A percentile compares a stretch with the other conserved stretches of the same genome.
Conservation (phyloP, 2,888 invertebrate species). For the Dromius quadrimaculatus region DNA sequence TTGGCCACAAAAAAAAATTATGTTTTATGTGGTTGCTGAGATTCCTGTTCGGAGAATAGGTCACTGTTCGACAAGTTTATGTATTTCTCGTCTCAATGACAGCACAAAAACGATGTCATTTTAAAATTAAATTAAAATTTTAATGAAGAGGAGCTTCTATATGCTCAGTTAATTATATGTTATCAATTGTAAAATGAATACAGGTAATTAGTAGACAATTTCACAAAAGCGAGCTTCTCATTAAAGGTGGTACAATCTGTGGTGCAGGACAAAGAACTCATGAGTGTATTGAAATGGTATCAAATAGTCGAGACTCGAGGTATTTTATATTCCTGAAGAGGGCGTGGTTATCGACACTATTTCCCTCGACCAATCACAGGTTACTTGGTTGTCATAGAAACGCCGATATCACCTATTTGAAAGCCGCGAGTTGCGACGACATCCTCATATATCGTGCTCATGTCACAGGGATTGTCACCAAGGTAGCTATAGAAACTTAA, state of each 20-base stretch:
- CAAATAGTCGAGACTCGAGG: slow-evolving; percentile 30
- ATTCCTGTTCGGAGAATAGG: too few species aligned
- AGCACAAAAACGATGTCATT: too few species aligned
- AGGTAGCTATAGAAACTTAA: not conserved
- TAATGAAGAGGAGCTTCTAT: too few species aligned
- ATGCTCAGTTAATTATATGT: too few species aligned
- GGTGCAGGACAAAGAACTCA: slow-evolving; percentile 7
- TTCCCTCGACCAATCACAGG: slow-evolving; percentile 64
- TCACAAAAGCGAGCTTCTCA: not conserved
- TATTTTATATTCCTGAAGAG: slow-evolving; percentile 55
- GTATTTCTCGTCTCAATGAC: too few species aligned
- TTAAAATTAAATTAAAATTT: too few species aligned
- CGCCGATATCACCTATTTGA: slow-evolving; percentile 54
- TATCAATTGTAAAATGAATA: slow-evolving; percentile 15
- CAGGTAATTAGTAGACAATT: slow-evolving; percentile 1
- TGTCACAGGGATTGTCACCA: slow-evolving; percentile 16
- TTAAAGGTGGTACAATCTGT: slow-evolving; percentile 5
- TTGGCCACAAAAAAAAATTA: too few species aligned
- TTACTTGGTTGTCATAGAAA: slow-evolving; percentile 63
- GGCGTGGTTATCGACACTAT: slow-evolving; percentile 65
- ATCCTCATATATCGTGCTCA: slow-evolving; percentile 41
- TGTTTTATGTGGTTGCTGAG: too few species aligned
- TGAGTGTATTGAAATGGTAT: slow-evolving; percentile 4
- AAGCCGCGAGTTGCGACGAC: slow-evolving; percentile 36
- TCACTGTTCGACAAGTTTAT: too few species aligned